A percentile compares a stretch with the other conserved stretches of the same genome.
phyloP scores from a whole-genome alignment of 2,888 invertebrate genomes.

The Lysandra bellargus region DNA sequence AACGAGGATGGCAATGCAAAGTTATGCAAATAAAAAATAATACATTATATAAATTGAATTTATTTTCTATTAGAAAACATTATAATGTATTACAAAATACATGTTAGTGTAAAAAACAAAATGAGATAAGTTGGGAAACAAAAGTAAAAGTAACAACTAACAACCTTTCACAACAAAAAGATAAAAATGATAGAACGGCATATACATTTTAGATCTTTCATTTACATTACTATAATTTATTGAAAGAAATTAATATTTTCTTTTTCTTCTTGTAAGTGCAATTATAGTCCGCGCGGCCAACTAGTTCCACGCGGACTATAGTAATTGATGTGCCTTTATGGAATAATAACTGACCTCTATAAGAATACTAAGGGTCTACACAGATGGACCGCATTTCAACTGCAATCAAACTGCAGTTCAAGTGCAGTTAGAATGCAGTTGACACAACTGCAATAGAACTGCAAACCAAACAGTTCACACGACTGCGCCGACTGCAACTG shows the following conservation, averaged over 20 bases:
- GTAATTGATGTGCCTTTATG: background rate
- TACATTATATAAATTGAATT: background rate
- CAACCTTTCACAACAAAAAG: background rate
- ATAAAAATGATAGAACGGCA: background rate
- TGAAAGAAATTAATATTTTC: background rate
- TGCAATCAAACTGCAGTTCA: too few species aligned
- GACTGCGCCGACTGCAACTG: too few species aligned
- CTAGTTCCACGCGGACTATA: too few species aligned
- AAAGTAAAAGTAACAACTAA: constrained; percentile 10
- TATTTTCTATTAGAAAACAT: background rate
- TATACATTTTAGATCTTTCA: background rate
- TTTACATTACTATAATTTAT: background rate
- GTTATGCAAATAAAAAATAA: background rate
- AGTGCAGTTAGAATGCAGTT: too few species aligned
- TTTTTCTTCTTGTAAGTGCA: background rate
- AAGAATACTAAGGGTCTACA: background rate
- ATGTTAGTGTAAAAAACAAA: background rate
- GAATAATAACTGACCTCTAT: too few species aligned
- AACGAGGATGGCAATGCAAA: too few species aligned
- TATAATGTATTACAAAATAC: background rate
- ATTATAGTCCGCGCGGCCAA: background rate
- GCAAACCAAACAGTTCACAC: too few species aligned
- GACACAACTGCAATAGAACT: too few species aligned
- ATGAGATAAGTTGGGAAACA: background rate
- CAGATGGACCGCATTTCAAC: too few species aligned